Percentiles rank a stretch among this genome's conserved stretches.
phyloP scores from a whole-genome alignment of 2,797 vertebrate genomes.

The Ciconia nigra region DNA sequence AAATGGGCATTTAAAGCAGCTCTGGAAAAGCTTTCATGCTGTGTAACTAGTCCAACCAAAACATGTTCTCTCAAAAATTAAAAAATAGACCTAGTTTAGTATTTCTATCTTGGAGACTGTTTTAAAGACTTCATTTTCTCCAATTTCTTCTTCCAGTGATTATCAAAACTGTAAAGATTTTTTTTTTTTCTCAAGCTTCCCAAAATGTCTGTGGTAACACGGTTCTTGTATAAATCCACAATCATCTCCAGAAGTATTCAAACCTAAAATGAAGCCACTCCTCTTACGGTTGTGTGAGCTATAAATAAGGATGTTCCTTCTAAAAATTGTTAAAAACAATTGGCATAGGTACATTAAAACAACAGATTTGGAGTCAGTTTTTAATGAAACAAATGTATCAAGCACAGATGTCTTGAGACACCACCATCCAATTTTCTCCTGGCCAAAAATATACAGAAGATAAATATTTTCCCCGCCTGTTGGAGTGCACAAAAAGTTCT shows the following conservation, averaged over 20 bases:
- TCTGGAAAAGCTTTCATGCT: neutral
- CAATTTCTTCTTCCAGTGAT: neutral
- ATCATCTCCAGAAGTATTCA: neutral
- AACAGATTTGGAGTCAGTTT: constrained; percentile 18
- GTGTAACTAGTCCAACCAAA: neutral
- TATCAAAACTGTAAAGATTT: constrained; percentile 18
- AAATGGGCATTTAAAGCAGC: neutral
- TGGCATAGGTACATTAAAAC: constrained; percentile 10
- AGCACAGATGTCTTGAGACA: constrained; percentile 41
- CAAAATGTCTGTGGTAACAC: constrained; percentile 4
- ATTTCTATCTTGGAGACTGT: neutral
- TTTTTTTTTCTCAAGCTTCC: neutral
- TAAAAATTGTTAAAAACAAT: constrained; percentile 6
- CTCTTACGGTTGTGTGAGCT: neutral
- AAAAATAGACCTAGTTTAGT: neutral
- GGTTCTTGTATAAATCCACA: constrained; percentile 3
- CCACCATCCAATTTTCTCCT: constrained; percentile 32
- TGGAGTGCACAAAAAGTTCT: constrained; percentile 47
- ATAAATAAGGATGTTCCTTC: neutral
- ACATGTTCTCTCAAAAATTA: neutral
- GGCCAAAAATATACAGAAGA: constrained; percentile 41
- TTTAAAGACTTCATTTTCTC: neutral
- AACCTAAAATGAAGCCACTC: constrained; percentile 6
- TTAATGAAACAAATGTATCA: constrained; percentile 20
- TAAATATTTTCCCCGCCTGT: constrained; percentile 12